phyloP scores from a whole-genome alignment of 2,797 vertebrate species.

The Acanthopagrus latus region DNA sequence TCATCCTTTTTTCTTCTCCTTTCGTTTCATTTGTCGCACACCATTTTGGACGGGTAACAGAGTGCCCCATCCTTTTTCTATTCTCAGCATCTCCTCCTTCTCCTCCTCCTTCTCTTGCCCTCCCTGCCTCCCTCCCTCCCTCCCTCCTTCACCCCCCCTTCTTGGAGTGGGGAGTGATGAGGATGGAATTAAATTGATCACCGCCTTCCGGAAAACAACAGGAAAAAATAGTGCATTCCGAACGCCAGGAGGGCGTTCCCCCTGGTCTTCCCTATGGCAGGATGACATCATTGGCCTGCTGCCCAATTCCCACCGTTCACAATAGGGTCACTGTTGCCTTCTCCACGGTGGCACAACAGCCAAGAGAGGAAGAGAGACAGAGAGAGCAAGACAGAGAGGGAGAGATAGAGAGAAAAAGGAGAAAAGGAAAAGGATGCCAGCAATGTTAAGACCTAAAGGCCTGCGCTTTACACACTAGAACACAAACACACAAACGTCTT shows the following conservation, averaged over 20 bases:
- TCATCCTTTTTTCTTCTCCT: slow-evolving; percentile 29
- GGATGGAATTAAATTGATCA: slow-evolving; percentile 81
- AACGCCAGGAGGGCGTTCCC: slow-evolving; percentile 79
- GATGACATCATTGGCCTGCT: slow-evolving; percentile 84
- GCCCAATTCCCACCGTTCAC: slow-evolving; percentile 84
- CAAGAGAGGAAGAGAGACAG: slow-evolving; percentile 64
- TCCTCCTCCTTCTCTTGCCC: slow-evolving; percentile 30
- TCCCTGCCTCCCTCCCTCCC: background rate
- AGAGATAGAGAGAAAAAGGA: slow-evolving; percentile 31
- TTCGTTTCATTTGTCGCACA: slow-evolving; percentile 43
- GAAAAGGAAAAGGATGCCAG: slow-evolving; percentile 49
- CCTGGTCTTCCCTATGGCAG: slow-evolving; percentile 76
- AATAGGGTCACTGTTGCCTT: slow-evolving; percentile 83
- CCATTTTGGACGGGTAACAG: slow-evolving; percentile 39
- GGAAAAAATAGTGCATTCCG: slow-evolving; percentile 80
- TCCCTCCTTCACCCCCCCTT: background rate
- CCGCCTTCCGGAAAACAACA: slow-evolving; percentile 81
- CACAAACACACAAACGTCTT: slow-evolving; percentile 53
- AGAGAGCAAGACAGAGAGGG: slow-evolving; percentile 32
- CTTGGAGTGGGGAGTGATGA: slow-evolving; percentile 67
- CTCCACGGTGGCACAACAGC: slow-evolving; percentile 71
- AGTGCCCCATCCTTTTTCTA: slow-evolving; percentile 52
- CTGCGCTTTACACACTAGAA: slow-evolving; percentile 37
- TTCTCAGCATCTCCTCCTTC: slow-evolving; percentile 56
- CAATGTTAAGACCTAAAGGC: slow-evolving; percentile 59